Percentiles rank a stretch among this genome's conserved stretches.
These are phyloP conservation scores for Myiotriccus ornatus DNA, from an alignment of 2,797 vertebrate species.

Conservation along the genomic window DNA sequence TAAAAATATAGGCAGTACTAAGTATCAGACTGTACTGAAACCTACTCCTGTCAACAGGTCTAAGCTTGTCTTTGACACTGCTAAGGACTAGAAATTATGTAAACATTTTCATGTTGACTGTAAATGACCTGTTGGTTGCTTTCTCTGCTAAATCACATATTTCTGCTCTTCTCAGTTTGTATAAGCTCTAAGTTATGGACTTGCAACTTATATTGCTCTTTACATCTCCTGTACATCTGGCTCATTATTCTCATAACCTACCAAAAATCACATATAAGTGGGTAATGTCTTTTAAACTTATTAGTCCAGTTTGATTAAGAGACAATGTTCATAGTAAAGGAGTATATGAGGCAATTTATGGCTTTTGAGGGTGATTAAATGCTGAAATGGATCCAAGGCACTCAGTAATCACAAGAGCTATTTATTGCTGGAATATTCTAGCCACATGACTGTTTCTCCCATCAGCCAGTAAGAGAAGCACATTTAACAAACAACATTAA, in stretches of 20 bases:
- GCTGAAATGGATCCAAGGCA: slow-evolving; percentile 33
- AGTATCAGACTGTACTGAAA: background rate
- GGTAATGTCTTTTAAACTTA: slow-evolving; percentile 31
- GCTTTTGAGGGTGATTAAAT: slow-evolving; percentile 71
- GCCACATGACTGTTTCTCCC: background rate
- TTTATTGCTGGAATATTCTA: slow-evolving; percentile 61
- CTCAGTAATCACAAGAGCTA: slow-evolving; percentile 66
- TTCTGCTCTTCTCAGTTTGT: background rate
- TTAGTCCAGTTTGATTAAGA: slow-evolving; percentile 50
- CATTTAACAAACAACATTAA: background rate
- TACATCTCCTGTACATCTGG: background rate
- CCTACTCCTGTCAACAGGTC: background rate
- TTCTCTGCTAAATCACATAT: background rate
- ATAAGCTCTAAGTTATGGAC: background rate
- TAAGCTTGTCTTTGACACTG: background rate
- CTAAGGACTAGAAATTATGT: background rate
- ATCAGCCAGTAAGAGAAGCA: background rate
- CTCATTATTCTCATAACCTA: background rate
- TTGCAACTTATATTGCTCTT: background rate
- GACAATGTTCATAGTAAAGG: slow-evolving; percentile 30
- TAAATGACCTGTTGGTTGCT: background rate
- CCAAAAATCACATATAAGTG: slow-evolving; percentile 24
- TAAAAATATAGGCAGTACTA: background rate
- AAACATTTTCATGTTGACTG: background rate
- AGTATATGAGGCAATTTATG: slow-evolving; percentile 64